Percentiles rank a stretch among this genome's conserved stretches.
phyloP scores from a whole-genome alignment of 1,140 invertebrate genomes.

The Cotesia chilonis region DNA sequence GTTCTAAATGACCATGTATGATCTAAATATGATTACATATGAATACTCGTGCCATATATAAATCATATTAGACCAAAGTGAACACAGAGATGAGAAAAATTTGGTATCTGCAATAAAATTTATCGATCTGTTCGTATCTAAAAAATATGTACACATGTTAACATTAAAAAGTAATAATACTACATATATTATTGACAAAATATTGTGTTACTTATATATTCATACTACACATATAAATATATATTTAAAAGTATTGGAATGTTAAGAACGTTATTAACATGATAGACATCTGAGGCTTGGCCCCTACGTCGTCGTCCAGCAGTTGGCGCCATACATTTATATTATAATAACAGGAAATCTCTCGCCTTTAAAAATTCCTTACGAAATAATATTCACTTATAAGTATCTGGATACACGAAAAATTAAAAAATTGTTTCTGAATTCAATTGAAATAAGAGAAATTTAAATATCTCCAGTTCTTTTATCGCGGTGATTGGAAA shows the following conservation, averaged over 20 bases:
- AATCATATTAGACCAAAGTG: too few relatives aligned
- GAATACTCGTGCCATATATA: too few relatives aligned
- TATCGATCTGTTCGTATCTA: too few relatives aligned
- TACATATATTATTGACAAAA: too few relatives aligned
- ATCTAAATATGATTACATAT: too few relatives aligned
- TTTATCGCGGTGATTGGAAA: too few relatives aligned
- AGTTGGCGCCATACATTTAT: conserved; percentile 12
- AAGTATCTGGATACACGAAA: background rate
- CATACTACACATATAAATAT: conserved; percentile 6
- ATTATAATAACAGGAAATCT: conserved; percentile 20
- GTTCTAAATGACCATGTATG: too few relatives aligned
- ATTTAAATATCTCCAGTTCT: background rate
- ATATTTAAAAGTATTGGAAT: conserved; percentile 2
- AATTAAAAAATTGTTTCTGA: background rate
- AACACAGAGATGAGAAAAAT: too few relatives aligned
- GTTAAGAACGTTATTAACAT: conserved; percentile 17
- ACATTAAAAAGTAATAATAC: too few relatives aligned
- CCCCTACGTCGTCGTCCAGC: background rate
- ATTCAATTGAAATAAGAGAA: background rate
- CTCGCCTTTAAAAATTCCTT: conserved; percentile 8
- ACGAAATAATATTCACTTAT: background rate
- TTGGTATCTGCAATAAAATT: too few relatives aligned
- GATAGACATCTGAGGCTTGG: background rate
- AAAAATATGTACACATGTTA: too few relatives aligned
- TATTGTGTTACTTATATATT: background rate